A percentile compares a stretch with the other conserved stretches of the same genome.
Conservation (phyloP, 2,888 invertebrate genomes). For the Emmelina monodactyla region DNA sequence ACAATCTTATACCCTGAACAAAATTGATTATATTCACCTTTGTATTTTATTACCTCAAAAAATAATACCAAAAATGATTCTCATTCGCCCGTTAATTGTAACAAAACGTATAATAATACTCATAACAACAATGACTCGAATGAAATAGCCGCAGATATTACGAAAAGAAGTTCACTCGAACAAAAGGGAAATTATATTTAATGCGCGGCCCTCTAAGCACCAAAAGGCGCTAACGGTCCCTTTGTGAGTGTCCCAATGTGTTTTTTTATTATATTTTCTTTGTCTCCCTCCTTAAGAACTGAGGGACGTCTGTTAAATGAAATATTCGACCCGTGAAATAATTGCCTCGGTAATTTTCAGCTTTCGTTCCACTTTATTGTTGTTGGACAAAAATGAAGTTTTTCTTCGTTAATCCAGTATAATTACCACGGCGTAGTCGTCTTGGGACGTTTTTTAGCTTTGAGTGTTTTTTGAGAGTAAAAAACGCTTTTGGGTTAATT, state of each 20-base stretch:
- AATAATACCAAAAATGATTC: too few relatives aligned
- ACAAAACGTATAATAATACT: too few relatives aligned
- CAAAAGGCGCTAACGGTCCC: conserved; percentile 37
- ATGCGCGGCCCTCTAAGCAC: conserved; percentile 28
- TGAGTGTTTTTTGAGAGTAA: too few relatives aligned
- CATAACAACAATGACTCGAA: not conserved
- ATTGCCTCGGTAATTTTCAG: conserved; percentile 45
- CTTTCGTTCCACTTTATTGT: conserved; percentile 38
- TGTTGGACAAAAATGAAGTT: conserved; percentile 22
- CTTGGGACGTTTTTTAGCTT: too few relatives aligned
- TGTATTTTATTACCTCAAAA: too few relatives aligned
- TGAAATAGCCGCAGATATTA: not conserved
- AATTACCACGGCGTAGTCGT: conserved; percentile 26
- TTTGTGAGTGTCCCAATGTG: conserved; percentile 38
- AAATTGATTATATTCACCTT: too few relatives aligned
- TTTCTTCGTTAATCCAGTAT: conserved; percentile 26
- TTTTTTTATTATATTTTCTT: conserved; percentile 45
- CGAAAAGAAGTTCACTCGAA: conserved; percentile 16
- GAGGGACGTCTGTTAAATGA: conserved; percentile 34
- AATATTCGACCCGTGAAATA: conserved; percentile 49
- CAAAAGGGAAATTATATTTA: conserved; percentile 38
- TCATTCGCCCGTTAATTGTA: too few relatives aligned
- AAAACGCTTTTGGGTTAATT: too few relatives aligned
- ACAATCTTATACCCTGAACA: too few relatives aligned
- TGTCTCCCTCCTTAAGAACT: conserved; percentile 33